These are phyloP conservation scores for Albula glossodonta DNA, from an alignment of 2,113 vertebrate species.

Conservation along the genomic window DNA sequence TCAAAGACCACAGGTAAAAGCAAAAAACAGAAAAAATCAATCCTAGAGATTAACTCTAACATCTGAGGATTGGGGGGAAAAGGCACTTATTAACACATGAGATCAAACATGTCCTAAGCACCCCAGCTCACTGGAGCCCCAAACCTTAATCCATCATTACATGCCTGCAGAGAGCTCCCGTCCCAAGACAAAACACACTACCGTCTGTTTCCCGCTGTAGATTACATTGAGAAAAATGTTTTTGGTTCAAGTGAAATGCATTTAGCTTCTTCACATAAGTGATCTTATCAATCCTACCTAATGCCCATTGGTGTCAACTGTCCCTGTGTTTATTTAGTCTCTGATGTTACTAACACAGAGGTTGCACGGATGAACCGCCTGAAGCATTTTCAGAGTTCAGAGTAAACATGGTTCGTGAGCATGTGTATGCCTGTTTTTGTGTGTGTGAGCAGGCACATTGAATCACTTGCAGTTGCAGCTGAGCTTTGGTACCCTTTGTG, in stretches of 20 bases:
- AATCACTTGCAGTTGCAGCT: not conserved
- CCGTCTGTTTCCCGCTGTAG: not conserved
- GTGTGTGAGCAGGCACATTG: not conserved
- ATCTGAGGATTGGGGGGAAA: slow-evolving; percentile 25
- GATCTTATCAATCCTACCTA: not conserved
- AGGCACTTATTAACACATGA: slow-evolving; percentile 24
- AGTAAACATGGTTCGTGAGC: not conserved
- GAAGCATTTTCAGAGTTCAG: not conserved
- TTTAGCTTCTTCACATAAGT: not conserved
- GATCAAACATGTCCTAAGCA: slow-evolving; percentile 22
- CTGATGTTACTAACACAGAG: not conserved
- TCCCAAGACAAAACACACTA: not conserved
- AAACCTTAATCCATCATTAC: slow-evolving; percentile 4
- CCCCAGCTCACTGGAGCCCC: not conserved
- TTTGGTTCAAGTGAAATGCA: not conserved
- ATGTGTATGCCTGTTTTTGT: not conserved
- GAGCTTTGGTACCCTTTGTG: not conserved
- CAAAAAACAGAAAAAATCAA: slow-evolving; percentile 44
- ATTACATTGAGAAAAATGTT: not conserved
- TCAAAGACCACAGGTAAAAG: slow-evolving; percentile 60
- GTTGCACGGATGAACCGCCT: not conserved
- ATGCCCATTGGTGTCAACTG: not conserved
- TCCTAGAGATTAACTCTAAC: slow-evolving; percentile 50
- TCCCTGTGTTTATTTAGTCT: not conserved
- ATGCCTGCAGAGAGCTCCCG: not conserved